Evolutionary conservation across 2,797 vertebrate genomes (phyloP).

Genomic region (Sebastes matsubarae): DNA sequence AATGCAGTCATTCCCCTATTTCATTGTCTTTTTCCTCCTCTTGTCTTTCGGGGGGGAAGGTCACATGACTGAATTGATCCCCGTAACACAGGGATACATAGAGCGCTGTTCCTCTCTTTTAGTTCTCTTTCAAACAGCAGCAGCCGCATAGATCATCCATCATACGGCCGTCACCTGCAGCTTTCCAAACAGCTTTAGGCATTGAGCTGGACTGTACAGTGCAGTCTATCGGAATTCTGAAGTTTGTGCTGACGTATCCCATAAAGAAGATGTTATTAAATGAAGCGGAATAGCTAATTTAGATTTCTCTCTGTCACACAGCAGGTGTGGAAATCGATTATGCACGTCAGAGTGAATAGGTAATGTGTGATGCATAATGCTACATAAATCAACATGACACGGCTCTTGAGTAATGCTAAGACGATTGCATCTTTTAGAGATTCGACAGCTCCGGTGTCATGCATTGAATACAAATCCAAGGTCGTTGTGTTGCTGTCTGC

Average conservation of each 20-base stretch:
- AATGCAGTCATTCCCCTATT: conserved; percentile 72
- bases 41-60: conserved; percentile 60
- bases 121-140: conserved; percentile 43
- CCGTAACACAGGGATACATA: conserved; percentile 48
- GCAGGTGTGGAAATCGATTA: conserved; percentile 28
- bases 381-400: conserved; percentile 37
- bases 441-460: conserved; percentile 2
- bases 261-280: conserved; percentile 25
- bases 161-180: conserved; percentile 47
- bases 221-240: conserved; percentile 5
- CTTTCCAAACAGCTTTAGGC: conserved; percentile 27
- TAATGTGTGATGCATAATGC: conserved; percentile 18
- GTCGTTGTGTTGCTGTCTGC: conserved; percentile 29
- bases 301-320: not conserved
- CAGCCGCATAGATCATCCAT: conserved; percentile 50
- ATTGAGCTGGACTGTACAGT: not conserved
- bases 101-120: conserved; percentile 20
- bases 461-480: conserved; percentile 48
- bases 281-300: conserved; percentile 29
- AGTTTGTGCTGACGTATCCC: not conserved
- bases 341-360: conserved; percentile 11
- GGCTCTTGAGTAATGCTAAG: conserved; percentile 26
- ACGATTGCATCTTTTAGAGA: conserved; percentile 40
- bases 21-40: conserved; percentile 70
- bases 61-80: conserved; percentile 75